These are phyloP conservation scores for Euura saliciscinereae DNA, from an alignment of 1,140 invertebrate species.

Conservation along the genomic window DNA sequence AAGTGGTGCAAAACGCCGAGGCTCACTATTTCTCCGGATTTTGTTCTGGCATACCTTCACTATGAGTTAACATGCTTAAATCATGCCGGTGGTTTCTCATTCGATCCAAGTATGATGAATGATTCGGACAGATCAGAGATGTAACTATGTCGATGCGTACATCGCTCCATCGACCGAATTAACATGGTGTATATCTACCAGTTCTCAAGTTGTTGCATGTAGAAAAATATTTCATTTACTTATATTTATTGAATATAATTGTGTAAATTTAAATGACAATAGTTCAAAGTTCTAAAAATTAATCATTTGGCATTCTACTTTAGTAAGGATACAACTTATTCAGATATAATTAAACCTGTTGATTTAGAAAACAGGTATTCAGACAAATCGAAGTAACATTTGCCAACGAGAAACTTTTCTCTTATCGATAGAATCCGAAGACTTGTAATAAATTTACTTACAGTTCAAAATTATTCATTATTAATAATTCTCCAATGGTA, in stretches of 20 bases:
- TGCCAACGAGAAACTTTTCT: neutral
- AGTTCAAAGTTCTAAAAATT: slow-evolving; percentile 1
- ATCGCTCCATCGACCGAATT: too few species aligned
- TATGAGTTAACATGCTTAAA: too few species aligned
- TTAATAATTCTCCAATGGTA: neutral
- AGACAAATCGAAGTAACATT: neutral
- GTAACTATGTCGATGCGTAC: too few species aligned
- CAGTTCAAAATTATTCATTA: neutral
- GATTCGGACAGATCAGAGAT: too few species aligned
- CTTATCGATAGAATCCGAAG: neutral
- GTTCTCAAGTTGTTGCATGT: slow-evolving; percentile 18
- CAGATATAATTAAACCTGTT: neutral
- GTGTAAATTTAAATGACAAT: neutral
- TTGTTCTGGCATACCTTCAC: too few species aligned
- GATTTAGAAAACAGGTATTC: neutral
- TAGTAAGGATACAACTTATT: slow-evolving; percentile 4
- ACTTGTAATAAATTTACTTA: neutral
- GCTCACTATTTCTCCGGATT: too few species aligned
- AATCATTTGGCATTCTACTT: slow-evolving; percentile 5
- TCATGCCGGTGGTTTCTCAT: too few species aligned
- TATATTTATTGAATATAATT: neutral
- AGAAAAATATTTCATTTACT: neutral
- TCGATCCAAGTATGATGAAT: too few species aligned
- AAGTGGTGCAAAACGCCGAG: too few species aligned
- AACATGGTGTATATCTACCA: too few species aligned